Base-by-base conservation (phyloP, 2,888 invertebrate genomes). In the Stramonita haemastoma region DNA sequence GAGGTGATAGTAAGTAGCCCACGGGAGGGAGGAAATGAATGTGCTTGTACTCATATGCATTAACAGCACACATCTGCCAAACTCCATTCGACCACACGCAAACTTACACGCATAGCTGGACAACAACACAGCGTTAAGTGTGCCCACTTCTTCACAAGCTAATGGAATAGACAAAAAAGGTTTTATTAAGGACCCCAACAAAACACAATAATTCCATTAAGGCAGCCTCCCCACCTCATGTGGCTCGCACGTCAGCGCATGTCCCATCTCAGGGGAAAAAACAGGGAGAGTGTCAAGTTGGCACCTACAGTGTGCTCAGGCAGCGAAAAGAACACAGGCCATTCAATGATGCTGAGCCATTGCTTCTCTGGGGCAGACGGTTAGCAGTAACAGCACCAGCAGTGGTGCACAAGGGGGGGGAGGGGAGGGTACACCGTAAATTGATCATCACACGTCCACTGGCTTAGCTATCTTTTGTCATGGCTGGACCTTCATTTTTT, bases 151-250 rank as follows among this genome's bases (percentile, higher is more conserved):
- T 86, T 34, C 70, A 17, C 83, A 46, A 1, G 36, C 66, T 86
- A 66, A 86, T 86, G 86, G 70, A 86, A 86, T 86, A 86, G 34
- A 86, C 86, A 86, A 66, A 86, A 66, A 46, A 46, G 46, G 70
- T 34, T 60, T 60, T 86, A 86, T 66, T 70, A 70, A 86, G 26
- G 46, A 46, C 46, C 70, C 57, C 36, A 46, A 26, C 57, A 57
- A 86, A 86, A 70, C 57, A 57, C 70, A 57, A 32, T 86, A 86
- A 86, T 86, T 86, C 70, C 60, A 86, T 86, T 85, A 57, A 26
- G 77, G 19, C 26, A 29, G 26, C 46, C 46, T 46, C 8, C 46
- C 8, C 46, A 46, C 46, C 46, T 46, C 46, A 46, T 46, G n/a
- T n/a, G 46, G 46, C 8, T 46, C 8, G 2, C 46, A 46, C 46